A percentile compares a stretch with the other conserved stretches of the same genome.
These are phyloP conservation scores for Dipodomys ordii DNA, from an alignment of 2,113 vertebrate genomes.

Conservation along the genomic window DNA sequence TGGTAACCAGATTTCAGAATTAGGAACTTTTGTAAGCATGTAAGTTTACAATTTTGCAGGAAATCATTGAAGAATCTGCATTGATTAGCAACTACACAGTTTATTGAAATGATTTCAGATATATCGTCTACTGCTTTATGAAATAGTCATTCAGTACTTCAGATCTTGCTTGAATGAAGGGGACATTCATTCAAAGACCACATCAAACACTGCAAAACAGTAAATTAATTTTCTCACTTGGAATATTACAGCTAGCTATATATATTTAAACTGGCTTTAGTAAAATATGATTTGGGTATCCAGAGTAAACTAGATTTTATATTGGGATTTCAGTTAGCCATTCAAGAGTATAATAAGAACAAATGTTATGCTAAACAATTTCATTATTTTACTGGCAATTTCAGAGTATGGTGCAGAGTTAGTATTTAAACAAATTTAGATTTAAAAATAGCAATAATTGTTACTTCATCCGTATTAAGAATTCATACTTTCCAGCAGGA, in stretches of 20 bases:
- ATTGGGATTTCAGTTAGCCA: background rate
- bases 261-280: constrained; percentile 29
- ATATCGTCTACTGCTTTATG: background rate
- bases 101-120: constrained; percentile 13
- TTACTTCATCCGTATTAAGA: too few species aligned
- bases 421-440: too few species aligned
- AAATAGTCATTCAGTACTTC: background rate
- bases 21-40: background rate
- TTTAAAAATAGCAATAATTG: too few species aligned
- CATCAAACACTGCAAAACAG: background rate
- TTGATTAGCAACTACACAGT: constrained; percentile 33
- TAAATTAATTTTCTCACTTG: background rate
- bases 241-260: background rate
- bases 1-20: background rate
- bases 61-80: background rate
- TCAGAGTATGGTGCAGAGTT: too few species aligned
- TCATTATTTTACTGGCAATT: background rate
- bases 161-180: background rate
- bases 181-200: background rate
- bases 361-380: background rate
- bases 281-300: constrained; percentile 36
- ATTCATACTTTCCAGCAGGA: too few species aligned
- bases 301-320: constrained; percentile 6
- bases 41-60: constrained; percentile 2
- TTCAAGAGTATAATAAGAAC: background rate